Percentiles rank a stretch among this genome's conserved stretches.
Conservation (phyloP, 92 coral and sea anemone species). For the Pocillopora grandis region DNA sequence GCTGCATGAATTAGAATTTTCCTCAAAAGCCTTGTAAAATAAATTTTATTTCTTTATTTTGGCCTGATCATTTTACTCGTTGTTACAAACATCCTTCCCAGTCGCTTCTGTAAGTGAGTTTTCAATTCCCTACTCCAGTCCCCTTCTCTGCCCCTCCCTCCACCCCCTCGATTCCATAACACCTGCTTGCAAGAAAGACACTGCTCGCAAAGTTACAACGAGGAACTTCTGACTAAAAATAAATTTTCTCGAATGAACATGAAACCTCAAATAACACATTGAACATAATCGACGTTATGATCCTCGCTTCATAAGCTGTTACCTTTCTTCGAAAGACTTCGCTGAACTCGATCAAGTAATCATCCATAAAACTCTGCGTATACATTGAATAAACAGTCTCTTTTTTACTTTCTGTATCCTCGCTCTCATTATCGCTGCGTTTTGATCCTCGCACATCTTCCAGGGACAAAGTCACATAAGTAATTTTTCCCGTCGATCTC, state of each 20-base stretch:
- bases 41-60: no score
- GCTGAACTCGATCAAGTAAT: slow-evolving; percentile 3
- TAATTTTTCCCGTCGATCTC: slow-evolving; percentile 17
- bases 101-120: no score
- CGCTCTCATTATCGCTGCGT: neutral
- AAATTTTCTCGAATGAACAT: neutral
- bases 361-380: neutral
- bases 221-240: no score
- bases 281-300: neutral
- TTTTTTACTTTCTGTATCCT: neutral
- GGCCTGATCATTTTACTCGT: no score
- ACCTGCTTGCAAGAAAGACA: no score
- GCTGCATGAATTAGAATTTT: no score
- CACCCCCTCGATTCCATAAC: no score
- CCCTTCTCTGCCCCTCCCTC: no score
- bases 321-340: slow-evolving; percentile 17
- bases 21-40: no score
- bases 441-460: slow-evolving; percentile 1
- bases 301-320: neutral
- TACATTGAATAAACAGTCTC: neutral
- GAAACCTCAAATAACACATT: neutral
- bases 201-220: no score
- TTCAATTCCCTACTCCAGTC: no score
- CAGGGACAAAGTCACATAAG: slow-evolving; percentile 14
- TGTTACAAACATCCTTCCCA: no score